phyloP scores from a whole-genome alignment of 2,113 vertebrate species.

The Artemisiospiza belli region DNA sequence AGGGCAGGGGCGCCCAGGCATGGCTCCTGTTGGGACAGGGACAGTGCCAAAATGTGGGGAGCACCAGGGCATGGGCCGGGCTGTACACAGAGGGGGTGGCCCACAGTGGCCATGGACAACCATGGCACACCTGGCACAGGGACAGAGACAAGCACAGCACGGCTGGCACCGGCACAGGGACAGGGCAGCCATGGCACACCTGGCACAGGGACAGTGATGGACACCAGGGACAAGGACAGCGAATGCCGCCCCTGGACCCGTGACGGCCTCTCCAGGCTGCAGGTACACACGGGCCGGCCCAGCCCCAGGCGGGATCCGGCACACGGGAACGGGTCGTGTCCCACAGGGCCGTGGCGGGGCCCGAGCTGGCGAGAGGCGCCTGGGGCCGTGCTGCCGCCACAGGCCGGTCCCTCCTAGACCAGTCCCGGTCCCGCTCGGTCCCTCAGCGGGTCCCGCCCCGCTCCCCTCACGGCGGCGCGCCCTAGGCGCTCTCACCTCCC shows the following conservation, averaged over 20 bases:
- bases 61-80: fast-evolving
- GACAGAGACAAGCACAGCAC: neutral
- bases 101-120: neutral
- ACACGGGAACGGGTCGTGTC: neutral
- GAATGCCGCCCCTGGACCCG: no score
- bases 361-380: neutral
- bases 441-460: neutral
- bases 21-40: fast-evolving
- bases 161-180: neutral
- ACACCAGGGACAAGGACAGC: neutral
- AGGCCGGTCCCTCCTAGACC: fast-evolving
- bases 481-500: neutral
- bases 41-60: fast-evolving
- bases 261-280: neutral
- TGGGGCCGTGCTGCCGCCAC: neutral
- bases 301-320: fast-evolving
- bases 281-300: neutral
- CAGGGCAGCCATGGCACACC: no score
- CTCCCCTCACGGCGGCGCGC: neutral
- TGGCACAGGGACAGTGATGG: neutral
- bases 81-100: fast-evolving
- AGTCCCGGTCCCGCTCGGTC: no score
- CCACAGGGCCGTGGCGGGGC: neutral
- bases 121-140: no score
- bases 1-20: neutral